Base-by-base conservation (phyloP, 1,140 invertebrate genomes). In the Luehdorfia chinensis region DNA sequence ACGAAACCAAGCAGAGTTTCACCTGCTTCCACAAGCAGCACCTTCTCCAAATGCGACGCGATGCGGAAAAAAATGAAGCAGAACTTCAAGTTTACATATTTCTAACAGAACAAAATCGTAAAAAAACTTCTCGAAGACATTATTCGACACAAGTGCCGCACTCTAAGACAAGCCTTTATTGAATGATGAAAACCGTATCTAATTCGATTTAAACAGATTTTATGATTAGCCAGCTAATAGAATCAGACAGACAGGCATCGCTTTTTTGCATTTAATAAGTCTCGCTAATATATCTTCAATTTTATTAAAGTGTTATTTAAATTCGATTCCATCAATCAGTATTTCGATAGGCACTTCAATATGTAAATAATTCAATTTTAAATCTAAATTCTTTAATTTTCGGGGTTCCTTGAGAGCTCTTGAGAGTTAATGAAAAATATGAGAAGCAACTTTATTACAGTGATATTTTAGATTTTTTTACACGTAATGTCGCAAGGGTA, bases 341-440 rank as follows among this genome's bases (percentile, higher is more conserved):
- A 9, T 27, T 41, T 15, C 19, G 36, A 36, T 36, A 5, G 36
- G 23, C 39, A 16, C 39, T 43, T 18, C 23, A 18, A 16, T 43
- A 43, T 43, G 25, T 43, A 43, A 43, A 43, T 43, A 30, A 43
- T 43, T 43, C 18, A 19, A 43, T 43, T 28, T 30, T 18, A 11
- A 30, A 21, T 43, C n/a, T n/a, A 9, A 28, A 18, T 28, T 43
- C 23, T 30, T 43, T 30, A 28, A 27, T 18, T 43, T 43, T 2
- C 4, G 25, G 30, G 12, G 21, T 16, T 9, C 8, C 27, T 30
- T 28, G 15, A 43, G 15, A 15, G n/a, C 11, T 18, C 25, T 43
- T 6, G 15, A 30, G n/a, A 4, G 25, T 18, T 43, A 28, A 43
- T 16, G 27, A 28, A 11, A 43, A 30, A 18, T 28, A 43, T 43